Conservation (phyloP, 2,113 vertebrate species). For the Podilymbus podiceps region DNA sequence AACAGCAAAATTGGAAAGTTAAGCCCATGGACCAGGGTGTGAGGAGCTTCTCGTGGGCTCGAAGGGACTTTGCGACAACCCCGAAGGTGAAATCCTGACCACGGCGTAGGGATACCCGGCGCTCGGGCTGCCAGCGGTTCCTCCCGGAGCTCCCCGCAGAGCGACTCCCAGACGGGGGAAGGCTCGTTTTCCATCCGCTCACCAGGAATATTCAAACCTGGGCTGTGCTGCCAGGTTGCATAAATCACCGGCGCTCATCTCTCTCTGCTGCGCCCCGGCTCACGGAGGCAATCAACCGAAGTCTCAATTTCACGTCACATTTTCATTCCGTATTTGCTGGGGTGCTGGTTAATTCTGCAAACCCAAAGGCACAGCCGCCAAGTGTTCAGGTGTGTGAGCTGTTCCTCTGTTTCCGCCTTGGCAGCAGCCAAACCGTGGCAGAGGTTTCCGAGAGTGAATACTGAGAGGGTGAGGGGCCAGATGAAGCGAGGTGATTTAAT, state of each 20-base stretch:
- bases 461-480: neutral
- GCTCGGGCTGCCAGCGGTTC: too few relatives aligned
- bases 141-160: neutral
- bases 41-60: neutral
- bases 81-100: fast-evolving
- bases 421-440: fast-evolving
- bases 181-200: neutral
- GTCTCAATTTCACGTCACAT: neutral
- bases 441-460: neutral
- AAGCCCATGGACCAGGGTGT: fast-evolving
- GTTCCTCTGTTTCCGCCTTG: neutral
- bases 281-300: neutral
- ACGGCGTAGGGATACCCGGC: fast-evolving
- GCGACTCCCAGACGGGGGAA: too few relatives aligned
- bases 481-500: neutral
- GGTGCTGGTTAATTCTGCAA: neutral
- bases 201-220: neutral
- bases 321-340: neutral
- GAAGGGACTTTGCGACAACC: neutral
- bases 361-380: neutral
- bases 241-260: neutral
- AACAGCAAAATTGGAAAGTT: too few relatives aligned
- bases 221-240: neutral
- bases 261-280: neutral
- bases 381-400: neutral